These are phyloP conservation scores for Drosophila kepulauana DNA, from an alignment of 1,140 invertebrate species.

Conservation along the genomic window DNA sequence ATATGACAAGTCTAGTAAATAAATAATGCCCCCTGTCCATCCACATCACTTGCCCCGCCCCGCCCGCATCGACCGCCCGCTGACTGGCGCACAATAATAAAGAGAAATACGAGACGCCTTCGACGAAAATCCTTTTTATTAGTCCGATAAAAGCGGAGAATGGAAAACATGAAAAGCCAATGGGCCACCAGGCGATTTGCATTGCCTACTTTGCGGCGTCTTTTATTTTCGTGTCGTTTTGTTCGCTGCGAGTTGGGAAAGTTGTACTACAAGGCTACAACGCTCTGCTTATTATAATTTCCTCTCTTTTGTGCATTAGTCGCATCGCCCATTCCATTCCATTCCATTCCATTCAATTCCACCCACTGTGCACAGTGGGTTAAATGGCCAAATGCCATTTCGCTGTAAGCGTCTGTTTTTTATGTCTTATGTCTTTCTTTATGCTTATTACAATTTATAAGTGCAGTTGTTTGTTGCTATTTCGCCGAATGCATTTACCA, in stretches of 20 bases:
- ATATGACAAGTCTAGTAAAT: slow-evolving; percentile 78
- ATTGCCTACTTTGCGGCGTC: slow-evolving; percentile 78
- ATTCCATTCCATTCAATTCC: slow-evolving; percentile 4
- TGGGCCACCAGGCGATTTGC: slow-evolving; percentile 58
- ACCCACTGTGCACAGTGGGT: slow-evolving; percentile 79
- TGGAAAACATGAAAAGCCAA: slow-evolving; percentile 40
- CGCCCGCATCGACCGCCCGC: slow-evolving; percentile 28
- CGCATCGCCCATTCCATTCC: not conserved
- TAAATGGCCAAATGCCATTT: slow-evolving; percentile 74
- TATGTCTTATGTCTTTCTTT: slow-evolving; percentile 33
- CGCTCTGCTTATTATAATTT: slow-evolving; percentile 76
- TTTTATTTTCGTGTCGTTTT: slow-evolving; percentile 56
- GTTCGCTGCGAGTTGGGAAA: slow-evolving; percentile 1
- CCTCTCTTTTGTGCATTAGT: slow-evolving; percentile 66
- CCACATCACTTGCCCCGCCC: not conserved
- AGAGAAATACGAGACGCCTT: slow-evolving; percentile 74
- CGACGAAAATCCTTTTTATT: slow-evolving; percentile 82
- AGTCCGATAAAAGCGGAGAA: slow-evolving; percentile 69
- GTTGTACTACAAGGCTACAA: slow-evolving; percentile 50
- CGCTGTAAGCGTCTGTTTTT: slow-evolving; percentile 52
- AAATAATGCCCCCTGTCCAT: slow-evolving; percentile 15
- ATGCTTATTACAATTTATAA: slow-evolving; percentile 47
- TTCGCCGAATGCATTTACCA: slow-evolving; percentile 45
- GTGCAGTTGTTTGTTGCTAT: slow-evolving; percentile 46
- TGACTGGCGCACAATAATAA: slow-evolving; percentile 69